A percentile compares a stretch with the other conserved stretches of the same genome.
These are phyloP conservation scores for Actinernus sp. DNA, from an alignment of 92 coral and sea anemone species.

Conservation along the genomic window DNA sequence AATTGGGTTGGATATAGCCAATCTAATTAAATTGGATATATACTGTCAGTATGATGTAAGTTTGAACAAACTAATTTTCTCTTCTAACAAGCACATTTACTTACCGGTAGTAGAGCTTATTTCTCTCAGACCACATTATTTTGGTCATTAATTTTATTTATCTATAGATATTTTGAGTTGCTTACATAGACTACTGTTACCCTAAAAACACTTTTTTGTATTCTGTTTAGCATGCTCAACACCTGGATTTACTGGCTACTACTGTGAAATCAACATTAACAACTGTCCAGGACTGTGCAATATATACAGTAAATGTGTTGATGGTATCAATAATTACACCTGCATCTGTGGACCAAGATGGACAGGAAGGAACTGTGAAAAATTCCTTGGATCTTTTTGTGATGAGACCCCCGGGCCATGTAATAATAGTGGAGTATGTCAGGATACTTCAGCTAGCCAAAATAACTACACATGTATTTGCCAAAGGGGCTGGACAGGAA, in stretches of 20 bases:
- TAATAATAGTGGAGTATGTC: conserved; percentile 78
- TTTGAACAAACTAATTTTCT: no score
- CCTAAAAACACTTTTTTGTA: no score
- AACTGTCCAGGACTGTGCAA: conserved; percentile 76
- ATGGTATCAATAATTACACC: conserved; percentile 74
- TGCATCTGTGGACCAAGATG: conserved; percentile 91
- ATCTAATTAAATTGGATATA: no score
- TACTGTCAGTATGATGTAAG: no score
- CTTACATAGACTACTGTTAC: no score
- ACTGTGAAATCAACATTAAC: conserved; percentile 87
- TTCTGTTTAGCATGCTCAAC: no score
- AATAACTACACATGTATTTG: conserved; percentile 96
- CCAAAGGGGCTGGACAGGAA: conserved; percentile 69
- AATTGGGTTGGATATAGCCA: no score
- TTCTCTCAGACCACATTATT: no score
- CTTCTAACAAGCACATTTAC: no score
- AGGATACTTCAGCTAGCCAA: conserved; percentile 46
- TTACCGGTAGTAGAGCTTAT: no score
- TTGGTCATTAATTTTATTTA: no score
- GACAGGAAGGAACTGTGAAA: conserved; percentile 74
- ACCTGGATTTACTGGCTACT: conserved; percentile 91
- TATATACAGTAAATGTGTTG: conserved; percentile 77
- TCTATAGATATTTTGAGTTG: no score
- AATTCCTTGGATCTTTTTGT: conserved; percentile 71
- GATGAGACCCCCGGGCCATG: conserved; percentile 52